Percentiles rank a stretch among this genome's conserved stretches.
Conservation (phyloP, 2,888 invertebrate species). For the Anthophora plumipes region DNA sequence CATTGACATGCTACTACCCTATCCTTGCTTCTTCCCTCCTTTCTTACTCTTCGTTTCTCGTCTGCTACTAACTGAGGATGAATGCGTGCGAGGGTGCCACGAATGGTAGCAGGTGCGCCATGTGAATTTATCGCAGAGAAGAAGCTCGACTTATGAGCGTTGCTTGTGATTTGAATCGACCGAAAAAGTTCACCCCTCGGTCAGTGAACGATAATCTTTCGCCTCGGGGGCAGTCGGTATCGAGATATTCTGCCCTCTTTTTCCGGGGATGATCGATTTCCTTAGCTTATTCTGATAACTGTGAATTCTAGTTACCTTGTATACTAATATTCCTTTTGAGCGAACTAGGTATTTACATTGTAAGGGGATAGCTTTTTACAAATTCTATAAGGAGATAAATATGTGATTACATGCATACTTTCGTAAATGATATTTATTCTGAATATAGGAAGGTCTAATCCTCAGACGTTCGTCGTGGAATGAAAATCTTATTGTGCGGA, state of each 20-base stretch:
- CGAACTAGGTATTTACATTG: too few species aligned
- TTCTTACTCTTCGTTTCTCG: slow-evolving; percentile 44
- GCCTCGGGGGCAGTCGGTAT: slow-evolving; percentile 2
- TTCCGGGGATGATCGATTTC: too few species aligned
- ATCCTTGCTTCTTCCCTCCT: slow-evolving; percentile 19
- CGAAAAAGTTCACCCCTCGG: slow-evolving; percentile 36
- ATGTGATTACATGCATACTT: too few species aligned
- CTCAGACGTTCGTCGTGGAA: too few species aligned
- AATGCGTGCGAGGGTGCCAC: slow-evolving; percentile 69
- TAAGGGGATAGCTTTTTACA: too few species aligned
- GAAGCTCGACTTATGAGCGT: slow-evolving; percentile 71
- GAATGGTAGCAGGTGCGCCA: slow-evolving; percentile 73
- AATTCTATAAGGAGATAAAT: too few species aligned
- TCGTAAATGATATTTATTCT: too few species aligned
- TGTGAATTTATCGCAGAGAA: slow-evolving; percentile 73
- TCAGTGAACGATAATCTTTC: slow-evolving; percentile 48
- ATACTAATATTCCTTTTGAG: too few species aligned
- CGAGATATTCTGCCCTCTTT: slow-evolving; percentile 11
- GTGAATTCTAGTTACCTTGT: too few species aligned
- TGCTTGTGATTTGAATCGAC: slow-evolving; percentile 70
- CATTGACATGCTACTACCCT: slow-evolving; percentile 64
- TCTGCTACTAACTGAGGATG: slow-evolving; percentile 58
- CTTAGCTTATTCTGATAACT: too few species aligned
- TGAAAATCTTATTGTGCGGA: too few species aligned
- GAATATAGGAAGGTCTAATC: too few species aligned